A percentile compares a stretch with the other conserved stretches of the same genome.
These are phyloP conservation scores for Acrobasis repandana DNA, from an alignment of 2,888 invertebrate genomes.

Conservation along the genomic window DNA sequence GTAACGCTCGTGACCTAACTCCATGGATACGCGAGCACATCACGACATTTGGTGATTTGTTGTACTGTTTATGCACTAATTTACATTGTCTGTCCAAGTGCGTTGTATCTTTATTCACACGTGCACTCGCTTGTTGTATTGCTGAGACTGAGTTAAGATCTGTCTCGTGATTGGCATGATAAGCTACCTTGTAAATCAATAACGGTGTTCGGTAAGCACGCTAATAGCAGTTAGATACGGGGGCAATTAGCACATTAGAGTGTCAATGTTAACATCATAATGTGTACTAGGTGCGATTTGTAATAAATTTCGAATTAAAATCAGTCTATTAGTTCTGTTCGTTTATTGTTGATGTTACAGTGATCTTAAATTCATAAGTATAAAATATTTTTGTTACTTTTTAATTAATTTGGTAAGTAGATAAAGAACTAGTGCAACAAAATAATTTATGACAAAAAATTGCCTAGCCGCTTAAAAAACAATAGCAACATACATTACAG, in stretches of 20 bases:
- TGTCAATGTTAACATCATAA: background rate
- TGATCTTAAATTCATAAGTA: no score
- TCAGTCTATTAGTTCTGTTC: no score
- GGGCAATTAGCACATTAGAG: slow-evolving; percentile 9
- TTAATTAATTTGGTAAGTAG: no score
- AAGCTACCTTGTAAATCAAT: slow-evolving; percentile 49
- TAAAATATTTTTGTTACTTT: no score
- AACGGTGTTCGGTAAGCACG: slow-evolving; percentile 30
- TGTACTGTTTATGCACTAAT: slow-evolving; percentile 45
- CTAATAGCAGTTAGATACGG: slow-evolving; percentile 10
- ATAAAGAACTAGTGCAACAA: no score
- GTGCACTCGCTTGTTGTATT: slow-evolving; percentile 50
- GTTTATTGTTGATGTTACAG: no score
- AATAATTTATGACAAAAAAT: no score
- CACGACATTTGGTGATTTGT: slow-evolving; percentile 55
- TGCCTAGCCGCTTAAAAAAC: background rate
- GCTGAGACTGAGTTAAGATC: slow-evolving; percentile 54
- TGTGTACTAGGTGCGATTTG: no score
- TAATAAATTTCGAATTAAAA: no score
- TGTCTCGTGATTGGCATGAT: slow-evolving; percentile 43
- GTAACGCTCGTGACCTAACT: slow-evolving; percentile 67
- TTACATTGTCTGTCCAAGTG: slow-evolving; percentile 61
- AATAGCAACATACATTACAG: background rate
- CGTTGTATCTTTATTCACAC: slow-evolving; percentile 50
- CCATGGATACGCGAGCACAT: slow-evolving; percentile 72